Evolutionary conservation across 2,113 vertebrate species (phyloP).

Genomic region (Trachemys scripta): DNA sequence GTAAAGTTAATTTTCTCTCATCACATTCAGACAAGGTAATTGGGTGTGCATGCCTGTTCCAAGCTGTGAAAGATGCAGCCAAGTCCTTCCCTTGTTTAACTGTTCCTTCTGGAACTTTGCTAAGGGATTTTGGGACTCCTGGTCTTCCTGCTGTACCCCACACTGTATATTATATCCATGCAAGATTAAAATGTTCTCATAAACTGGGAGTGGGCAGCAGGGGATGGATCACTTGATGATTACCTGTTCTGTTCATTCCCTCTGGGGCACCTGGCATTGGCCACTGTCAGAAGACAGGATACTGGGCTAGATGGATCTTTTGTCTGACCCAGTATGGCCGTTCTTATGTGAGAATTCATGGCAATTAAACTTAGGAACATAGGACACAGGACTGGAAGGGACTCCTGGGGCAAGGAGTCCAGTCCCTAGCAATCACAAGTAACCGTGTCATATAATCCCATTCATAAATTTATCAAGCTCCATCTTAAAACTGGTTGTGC

Average conservation of each 20-base stretch:
- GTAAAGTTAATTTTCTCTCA: slow-evolving; percentile 16
- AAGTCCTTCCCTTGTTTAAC: neutral
- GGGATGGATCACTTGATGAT: too few relatives aligned
- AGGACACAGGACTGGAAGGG: neutral
- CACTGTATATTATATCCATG: neutral
- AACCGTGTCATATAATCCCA: too few relatives aligned
- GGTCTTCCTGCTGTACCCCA: neutral
- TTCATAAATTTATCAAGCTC: too few relatives aligned
- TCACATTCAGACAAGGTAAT: neutral
- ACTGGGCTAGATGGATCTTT: too few relatives aligned
- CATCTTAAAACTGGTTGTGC: too few relatives aligned
- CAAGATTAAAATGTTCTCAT: neutral
- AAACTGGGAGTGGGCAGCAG: too few relatives aligned
- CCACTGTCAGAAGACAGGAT: too few relatives aligned
- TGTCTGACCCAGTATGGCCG: too few relatives aligned
- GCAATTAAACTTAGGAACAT: neutral
- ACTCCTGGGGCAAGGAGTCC: neutral
- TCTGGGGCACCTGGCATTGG: too few relatives aligned
- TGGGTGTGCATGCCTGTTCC: slow-evolving; percentile 3
- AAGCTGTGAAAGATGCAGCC: neutral
- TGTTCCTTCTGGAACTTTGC: neutral
- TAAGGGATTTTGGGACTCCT: neutral
- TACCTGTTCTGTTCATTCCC: too few relatives aligned
- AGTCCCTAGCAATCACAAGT: too few relatives aligned
- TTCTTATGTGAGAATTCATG: neutral